Conservation (phyloP, 2,113 vertebrate genomes). For the Corythaixoides concolor region DNA sequence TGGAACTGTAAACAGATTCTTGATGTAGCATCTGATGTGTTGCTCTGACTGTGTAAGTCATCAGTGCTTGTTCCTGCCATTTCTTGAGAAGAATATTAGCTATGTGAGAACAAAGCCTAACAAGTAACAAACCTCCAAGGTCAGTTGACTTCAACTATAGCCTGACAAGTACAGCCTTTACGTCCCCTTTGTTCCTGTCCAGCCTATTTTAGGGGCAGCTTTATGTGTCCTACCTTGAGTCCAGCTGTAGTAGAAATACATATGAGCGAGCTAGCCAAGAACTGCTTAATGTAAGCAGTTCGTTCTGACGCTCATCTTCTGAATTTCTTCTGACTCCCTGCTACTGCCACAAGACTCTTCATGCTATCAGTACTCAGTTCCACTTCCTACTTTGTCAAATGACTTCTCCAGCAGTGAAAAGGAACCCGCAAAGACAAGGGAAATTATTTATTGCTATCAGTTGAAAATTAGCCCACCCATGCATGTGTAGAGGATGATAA, state of each 20-base stretch:
- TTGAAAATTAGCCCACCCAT: slow-evolving; percentile 16
- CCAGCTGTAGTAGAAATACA: not conserved
- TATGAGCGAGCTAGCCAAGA: not conserved
- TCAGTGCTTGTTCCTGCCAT: not conserved
- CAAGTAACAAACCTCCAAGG: not conserved
- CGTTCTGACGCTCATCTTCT: not conserved
- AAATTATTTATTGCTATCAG: slow-evolving; percentile 16
- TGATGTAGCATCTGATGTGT: not conserved
- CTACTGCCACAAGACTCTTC: not conserved
- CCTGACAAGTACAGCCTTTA: not conserved
- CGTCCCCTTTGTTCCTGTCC: not conserved
- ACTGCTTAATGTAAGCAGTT: not conserved
- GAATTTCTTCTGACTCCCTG: not conserved
- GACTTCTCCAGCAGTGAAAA: not conserved
- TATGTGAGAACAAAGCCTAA: not conserved
- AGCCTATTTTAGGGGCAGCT: not conserved
- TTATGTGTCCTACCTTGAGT: not conserved
- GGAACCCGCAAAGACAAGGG: not conserved
- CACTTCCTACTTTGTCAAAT: not conserved
- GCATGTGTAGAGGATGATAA: not conserved
- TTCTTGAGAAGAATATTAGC: not conserved
- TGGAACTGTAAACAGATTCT: not conserved
- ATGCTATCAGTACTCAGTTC: not conserved
- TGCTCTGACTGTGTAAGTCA: not conserved
- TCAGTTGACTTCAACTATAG: not conserved